Evolutionary conservation across 2,113 vertebrate species (phyloP).

Genomic region (Sylvilagus bachmani): DNA sequence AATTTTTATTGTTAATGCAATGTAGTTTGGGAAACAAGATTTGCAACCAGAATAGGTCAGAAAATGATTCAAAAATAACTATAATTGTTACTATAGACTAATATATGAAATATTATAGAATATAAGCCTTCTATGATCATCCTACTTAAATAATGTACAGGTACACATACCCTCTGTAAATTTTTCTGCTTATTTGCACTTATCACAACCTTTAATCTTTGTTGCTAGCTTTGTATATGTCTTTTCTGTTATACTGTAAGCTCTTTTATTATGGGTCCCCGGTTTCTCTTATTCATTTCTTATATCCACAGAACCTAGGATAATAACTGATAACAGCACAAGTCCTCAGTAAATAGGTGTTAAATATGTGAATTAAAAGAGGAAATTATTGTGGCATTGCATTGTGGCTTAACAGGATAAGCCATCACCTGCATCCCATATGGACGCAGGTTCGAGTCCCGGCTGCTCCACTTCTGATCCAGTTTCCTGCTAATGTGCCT

Average conservation of each 20-base stretch:
- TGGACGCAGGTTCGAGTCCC: too few species aligned
- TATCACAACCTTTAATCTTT: background rate
- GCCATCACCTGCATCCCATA: too few species aligned
- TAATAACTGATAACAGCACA: background rate
- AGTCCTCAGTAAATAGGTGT: background rate
- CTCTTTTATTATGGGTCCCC: background rate
- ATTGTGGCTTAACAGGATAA: background rate
- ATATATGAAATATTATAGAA: background rate
- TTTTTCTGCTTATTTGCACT: background rate
- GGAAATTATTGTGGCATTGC: background rate
- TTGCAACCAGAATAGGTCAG: background rate
- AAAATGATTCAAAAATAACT: constrained; percentile 4
- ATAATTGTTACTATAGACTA: background rate
- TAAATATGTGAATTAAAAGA: background rate
- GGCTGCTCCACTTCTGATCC: too few species aligned
- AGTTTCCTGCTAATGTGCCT: too few species aligned
- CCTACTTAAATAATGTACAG: background rate
- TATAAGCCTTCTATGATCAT: background rate
- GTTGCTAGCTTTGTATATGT: background rate
- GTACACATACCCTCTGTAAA: background rate
- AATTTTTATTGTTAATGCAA: background rate
- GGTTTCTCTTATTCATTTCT: background rate
- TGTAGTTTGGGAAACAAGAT: constrained; percentile 42
- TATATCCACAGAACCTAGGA: background rate
- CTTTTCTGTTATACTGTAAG: background rate